Evolutionary conservation across 2,113 vertebrate species (phyloP), one percentile per base, ranked within the genome.

Genomic region (Pseudonaja textilis): DNA sequence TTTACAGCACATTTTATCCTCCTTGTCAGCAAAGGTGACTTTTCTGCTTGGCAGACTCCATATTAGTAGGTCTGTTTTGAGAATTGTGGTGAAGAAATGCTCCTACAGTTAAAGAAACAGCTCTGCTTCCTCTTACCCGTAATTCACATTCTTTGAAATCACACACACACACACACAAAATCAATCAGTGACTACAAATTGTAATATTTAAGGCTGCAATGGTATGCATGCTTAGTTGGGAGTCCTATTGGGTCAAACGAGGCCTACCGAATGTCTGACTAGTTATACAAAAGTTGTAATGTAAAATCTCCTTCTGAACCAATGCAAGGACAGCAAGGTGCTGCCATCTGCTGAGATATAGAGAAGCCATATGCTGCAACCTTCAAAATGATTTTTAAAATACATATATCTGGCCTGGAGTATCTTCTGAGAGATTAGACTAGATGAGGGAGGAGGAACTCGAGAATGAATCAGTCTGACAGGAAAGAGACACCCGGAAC

Each of bases 21-120:
- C 11, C 2, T 88, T 93, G 95, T 91, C 95, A 96, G 93, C 87
- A 95, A 96, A 96, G 92, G 95, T 96, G 95, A 96, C 94, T 95
- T 95, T 0, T 90, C 50, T 90, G 52, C 88, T 89, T 93, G 85
- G 55, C 93, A 95, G 91, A 57, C 92, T 92, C 85, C 54, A 20
- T 69, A 89, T 25, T 0, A 3, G 86, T 69, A 90, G 92, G 61
- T 92, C 55, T 91, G 85, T 93, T 95, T 88, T 87, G 34, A 45
- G 87, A 93, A 85, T 42, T 88, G 81, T 7, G 45, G 52, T 64
- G 47, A 34, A 29, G 0, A 47, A 90, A 93, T 23, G 64, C 0
- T 91, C 4, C 92, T 81, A 42, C 2, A 54, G 10, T 88, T 74
- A 55, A 59, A 92, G 89, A 47, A 94, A 93, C 92, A 95, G 12